Base-by-base conservation (phyloP, 2,797 vertebrate species). In the Benthosema pterotum region DNA sequence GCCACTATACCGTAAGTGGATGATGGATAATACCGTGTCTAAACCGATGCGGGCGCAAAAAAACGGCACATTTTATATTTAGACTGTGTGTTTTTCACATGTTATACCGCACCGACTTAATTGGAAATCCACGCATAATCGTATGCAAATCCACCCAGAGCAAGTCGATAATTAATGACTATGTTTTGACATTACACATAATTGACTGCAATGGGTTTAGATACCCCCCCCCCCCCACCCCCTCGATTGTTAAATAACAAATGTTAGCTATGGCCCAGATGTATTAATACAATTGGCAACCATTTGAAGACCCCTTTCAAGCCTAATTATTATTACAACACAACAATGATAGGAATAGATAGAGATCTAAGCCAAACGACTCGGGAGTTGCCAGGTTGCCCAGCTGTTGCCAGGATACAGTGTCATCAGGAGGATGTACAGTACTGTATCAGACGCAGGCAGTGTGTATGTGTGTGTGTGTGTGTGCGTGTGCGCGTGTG, bases 141-240 rank as follows among this genome's bases (percentile, higher is more conserved):
- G 22, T 70, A 83, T 86, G 84, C 68, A 83, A 79, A 88, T 79
- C 76, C 78, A 64, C 55, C 57, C 53, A 50, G 43, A 18, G 16
- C 15, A 72, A 79, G 71, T 78, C 79, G 75, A 82, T 87, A 82
- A 82, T 79, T 80, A 87, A 84, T 71, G 66, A 83, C 73, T 63
- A 32, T 69, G 74, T 75, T 74, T 78, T 81, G 78, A 69, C 69
- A 71, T 83, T 75, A 60, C 0, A 7, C 77, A 61, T 83, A 87
- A 86, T 75, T 84, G 74, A 82, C 83, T 75, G 77, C 78, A 78
- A 85, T 69, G 49, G 73, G 58, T 75, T 83, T 68, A 59, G 57
- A 62, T 72, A 72, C 67, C 73, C 75, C 52, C 32, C 32, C 8
- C 8, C 25, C 25, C 28, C 28, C 28, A 4, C 28, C 28, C 28